These are phyloP conservation scores for Mactromeris polynyma DNA, from an alignment of 2,888 invertebrate genomes.

Conservation along the genomic window DNA sequence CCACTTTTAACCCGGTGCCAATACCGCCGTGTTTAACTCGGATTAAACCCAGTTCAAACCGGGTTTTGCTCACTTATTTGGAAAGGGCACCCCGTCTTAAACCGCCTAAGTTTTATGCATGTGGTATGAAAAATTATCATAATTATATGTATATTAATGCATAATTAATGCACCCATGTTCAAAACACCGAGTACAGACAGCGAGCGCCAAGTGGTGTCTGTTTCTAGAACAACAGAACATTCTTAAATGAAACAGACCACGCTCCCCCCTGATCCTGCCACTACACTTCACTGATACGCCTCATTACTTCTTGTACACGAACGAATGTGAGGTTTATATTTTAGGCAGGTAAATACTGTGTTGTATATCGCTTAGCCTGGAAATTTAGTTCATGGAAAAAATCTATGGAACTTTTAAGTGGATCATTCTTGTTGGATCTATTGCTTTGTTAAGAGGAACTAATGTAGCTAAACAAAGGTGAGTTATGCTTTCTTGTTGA, in stretches of 20 bases:
- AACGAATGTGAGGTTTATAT: neutral
- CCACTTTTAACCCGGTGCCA: no score
- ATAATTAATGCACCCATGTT: neutral
- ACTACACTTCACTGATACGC: neutral
- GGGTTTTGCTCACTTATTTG: no score
- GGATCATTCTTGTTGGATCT: neutral
- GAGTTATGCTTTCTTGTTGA: neutral
- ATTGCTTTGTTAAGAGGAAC: neutral
- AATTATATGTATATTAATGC: neutral
- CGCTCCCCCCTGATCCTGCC: neutral
- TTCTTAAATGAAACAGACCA: neutral
- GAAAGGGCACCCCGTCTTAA: no score
- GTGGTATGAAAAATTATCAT: no score
- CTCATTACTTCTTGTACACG: neutral
- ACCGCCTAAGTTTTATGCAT: no score
- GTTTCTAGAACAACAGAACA: neutral
- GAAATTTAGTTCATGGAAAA: conserved; percentile 2
- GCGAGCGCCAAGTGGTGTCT: neutral
- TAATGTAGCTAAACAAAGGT: neutral
- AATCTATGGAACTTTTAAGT: neutral
- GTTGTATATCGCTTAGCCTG: neutral
- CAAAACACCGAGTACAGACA: neutral
- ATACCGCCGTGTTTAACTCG: no score
- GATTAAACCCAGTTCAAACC: no score
- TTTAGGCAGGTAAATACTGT: neutral